Evolutionary conservation across 2,113 vertebrate species (phyloP), one percentile per base, ranked within the genome.

Genomic region (Oncorhynchus masou): DNA sequence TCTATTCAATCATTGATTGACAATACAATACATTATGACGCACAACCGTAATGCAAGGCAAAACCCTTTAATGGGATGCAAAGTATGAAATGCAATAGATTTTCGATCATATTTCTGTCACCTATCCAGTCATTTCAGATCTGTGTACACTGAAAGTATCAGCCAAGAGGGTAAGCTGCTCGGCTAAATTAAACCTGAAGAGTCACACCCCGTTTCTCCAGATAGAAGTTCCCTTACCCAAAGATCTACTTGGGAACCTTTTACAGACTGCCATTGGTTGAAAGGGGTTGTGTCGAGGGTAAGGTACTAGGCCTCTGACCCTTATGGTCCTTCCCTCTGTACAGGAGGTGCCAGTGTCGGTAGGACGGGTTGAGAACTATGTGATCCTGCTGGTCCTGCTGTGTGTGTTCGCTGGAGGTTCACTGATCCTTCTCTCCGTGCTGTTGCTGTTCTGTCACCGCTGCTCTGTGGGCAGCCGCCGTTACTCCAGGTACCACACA

Each of bases 371-470:
- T 90, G 96, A 97, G 88, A 95, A 94, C 84, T 97, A 96, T 60
- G 93, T 95, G 62, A 86, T 96, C 81, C 92, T 98, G 74, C 81
- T 98, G 74, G 95, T 96, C 79, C 89, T 98, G 80, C 88, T 97
- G 87, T 97, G 96, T 27, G 92, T 96, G 65, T 96, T 99, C 25
- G 94, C 96, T 0, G 96, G 95, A 0, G 96, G 96, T 78, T 96
- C 93, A 0, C 87, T 99, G 80, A 93, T 96, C 13, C 93, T 98
- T 79, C 93, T 99, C 29, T 95, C 95, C 0, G 93, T 96, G 16
- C 86, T 96, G 85, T 92, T 98, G 77, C 92, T 99, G 80, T 90
- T 97, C 89, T 99, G 96, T 74, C 94, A 94, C 74, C 95, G 94
- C 75, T 99, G 96, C 92, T 98, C 96, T 72, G 91, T 94, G 85